These are phyloP conservation scores for Anableps anableps DNA, from an alignment of 2,797 vertebrate genomes.

Conservation along the genomic window DNA sequence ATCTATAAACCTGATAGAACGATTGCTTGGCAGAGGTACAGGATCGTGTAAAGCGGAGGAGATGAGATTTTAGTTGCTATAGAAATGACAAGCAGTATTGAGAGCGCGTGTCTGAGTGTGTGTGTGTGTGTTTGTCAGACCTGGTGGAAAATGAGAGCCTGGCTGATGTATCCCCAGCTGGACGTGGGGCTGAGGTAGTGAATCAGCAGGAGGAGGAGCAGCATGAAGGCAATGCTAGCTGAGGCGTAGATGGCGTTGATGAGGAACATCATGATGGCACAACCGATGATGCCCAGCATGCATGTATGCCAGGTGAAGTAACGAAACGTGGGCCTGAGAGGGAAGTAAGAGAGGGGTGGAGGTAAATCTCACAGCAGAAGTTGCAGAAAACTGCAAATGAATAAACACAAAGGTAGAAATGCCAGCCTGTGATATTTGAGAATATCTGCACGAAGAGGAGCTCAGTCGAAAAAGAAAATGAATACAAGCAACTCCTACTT, in stretches of 20 bases:
- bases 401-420: not conserved
- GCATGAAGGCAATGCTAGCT: conserved; percentile 89
- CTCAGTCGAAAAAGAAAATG: not conserved
- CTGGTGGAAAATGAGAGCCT: conserved; percentile 95
- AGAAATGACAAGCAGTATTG: conserved; percentile 67
- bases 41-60: conserved; percentile 68
- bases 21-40: conserved; percentile 67
- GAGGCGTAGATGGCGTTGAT: conserved; percentile 91
- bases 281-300: conserved; percentile 87
- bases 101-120: conserved; percentile 21
- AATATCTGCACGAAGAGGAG: not conserved
- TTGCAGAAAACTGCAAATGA: not conserved
- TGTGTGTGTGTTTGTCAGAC: conserved; percentile 66
- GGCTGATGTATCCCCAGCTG: conserved; percentile 94
- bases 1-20: conserved; percentile 68
- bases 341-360: not conserved
- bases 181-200: conserved; percentile 92
- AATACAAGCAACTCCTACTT: not conserved
- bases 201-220: conserved; percentile 88
- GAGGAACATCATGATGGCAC: conserved; percentile 91
- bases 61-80: conserved; percentile 73
- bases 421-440: not conserved
- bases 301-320: conserved; percentile 94
- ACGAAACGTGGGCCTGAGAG: conserved; percentile 86
- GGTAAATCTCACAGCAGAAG: not conserved